These are phyloP conservation scores for Orgyia antiqua DNA, from an alignment of 2,888 invertebrate genomes.

Conservation along the genomic window DNA sequence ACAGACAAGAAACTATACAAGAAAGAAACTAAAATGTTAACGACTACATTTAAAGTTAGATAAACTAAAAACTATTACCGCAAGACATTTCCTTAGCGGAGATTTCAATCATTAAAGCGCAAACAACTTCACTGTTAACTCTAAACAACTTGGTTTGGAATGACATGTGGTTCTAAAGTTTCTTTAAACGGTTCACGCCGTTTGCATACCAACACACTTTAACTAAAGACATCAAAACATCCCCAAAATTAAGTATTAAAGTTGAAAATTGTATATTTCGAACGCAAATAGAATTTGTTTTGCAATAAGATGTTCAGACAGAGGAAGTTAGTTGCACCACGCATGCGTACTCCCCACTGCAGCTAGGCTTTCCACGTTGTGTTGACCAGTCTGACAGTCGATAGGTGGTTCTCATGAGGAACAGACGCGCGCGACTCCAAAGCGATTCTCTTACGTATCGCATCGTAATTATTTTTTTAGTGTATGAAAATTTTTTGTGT, in stretches of 20 bases:
- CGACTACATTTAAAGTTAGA: too few relatives aligned
- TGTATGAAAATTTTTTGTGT: slow-evolving; percentile 21
- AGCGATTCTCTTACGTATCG: slow-evolving; percentile 21
- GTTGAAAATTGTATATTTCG: slow-evolving; percentile 25
- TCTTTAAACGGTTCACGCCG: slow-evolving; percentile 47
- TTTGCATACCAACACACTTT: slow-evolving; percentile 29
- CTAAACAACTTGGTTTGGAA: slow-evolving; percentile 40
- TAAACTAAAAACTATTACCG: too few relatives aligned
- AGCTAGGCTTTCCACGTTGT: slow-evolving; percentile 53
- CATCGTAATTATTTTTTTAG: slow-evolving; percentile 21
- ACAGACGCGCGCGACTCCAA: slow-evolving; percentile 34
- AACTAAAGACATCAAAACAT: slow-evolving; percentile 1
- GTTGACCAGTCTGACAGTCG: slow-evolving; percentile 57
- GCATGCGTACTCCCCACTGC: slow-evolving; percentile 63
- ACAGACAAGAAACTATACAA: too few relatives aligned
- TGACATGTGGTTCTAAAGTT: slow-evolving; percentile 51
- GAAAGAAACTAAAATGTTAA: too few relatives aligned
- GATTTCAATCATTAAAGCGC: slow-evolving; percentile 42
- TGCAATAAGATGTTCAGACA: slow-evolving; percentile 39
- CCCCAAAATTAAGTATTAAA: slow-evolving; percentile 25
- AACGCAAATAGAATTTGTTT: slow-evolving; percentile 19
- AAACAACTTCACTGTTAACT: slow-evolving; percentile 37
- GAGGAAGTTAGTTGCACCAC: slow-evolving; percentile 54
- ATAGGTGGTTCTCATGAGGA: slow-evolving; percentile 41
- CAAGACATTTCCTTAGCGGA: too few relatives aligned